Conservation (phyloP, 2,797 vertebrate species). For the Xiphorhynchus erythropygius region DNA sequence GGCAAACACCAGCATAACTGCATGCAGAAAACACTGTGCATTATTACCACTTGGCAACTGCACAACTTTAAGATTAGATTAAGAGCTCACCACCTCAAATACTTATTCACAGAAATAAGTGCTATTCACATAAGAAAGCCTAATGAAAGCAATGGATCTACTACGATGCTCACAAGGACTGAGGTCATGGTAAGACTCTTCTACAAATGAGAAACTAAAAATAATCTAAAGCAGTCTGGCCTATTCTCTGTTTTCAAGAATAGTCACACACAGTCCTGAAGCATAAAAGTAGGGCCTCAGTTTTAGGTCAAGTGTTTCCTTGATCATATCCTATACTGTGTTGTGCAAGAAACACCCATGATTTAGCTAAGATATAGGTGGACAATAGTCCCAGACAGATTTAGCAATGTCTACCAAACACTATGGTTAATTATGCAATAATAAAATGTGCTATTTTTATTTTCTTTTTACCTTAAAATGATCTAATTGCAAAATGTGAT, state of each 20-base stretch:
- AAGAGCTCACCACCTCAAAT: neutral
- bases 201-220: neutral
- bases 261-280: neutral
- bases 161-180: neutral
- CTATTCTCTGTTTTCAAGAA: neutral
- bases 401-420: neutral
- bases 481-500: neutral
- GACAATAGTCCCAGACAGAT: neutral
- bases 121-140: neutral
- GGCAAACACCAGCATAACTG: neutral
- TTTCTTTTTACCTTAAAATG: neutral
- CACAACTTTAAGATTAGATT: neutral
- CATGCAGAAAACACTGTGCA: neutral
- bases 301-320: neutral
- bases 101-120: slow-evolving; percentile 28
- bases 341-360: neutral
- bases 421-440: neutral
- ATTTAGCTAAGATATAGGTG: neutral
- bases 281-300: neutral
- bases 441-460: neutral
- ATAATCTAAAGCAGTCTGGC: neutral
- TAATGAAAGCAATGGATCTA: neutral
- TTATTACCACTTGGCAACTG: neutral
- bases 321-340: neutral
- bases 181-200: neutral